Conservation (phyloP, 2,113 vertebrate genomes). For the Nematolebias whitei region DNA sequence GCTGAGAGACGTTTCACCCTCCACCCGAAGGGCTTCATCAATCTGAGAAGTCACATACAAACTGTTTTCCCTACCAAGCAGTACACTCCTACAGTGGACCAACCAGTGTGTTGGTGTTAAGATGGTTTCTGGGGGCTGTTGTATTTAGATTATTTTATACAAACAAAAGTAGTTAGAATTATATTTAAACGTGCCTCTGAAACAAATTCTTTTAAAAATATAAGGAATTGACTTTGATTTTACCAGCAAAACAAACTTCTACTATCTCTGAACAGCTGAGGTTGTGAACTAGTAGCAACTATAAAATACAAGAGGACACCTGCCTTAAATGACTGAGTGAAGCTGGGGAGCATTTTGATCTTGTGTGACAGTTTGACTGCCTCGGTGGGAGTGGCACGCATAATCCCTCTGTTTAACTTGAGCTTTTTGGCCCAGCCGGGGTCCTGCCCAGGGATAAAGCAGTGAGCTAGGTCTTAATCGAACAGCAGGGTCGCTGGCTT, state of each 20-base stretch:
- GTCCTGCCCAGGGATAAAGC: slow-evolving; percentile 86
- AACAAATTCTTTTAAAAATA: slow-evolving; percentile 3
- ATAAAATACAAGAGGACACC: slow-evolving; percentile 80
- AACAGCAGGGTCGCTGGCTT: slow-evolving; percentile 77
- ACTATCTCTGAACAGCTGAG: slow-evolving; percentile 23
- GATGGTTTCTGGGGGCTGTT: no score
- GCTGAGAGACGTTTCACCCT: no score
- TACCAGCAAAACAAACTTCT: slow-evolving; percentile 18
- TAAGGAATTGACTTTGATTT: slow-evolving; percentile 1
- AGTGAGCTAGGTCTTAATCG: slow-evolving; percentile 90
- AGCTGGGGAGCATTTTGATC: slow-evolving; percentile 85
- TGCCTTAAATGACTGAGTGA: slow-evolving; percentile 83
- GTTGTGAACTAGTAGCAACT: slow-evolving; percentile 71
- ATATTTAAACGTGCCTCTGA: not conserved
- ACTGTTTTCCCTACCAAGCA: no score
- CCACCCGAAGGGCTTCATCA: no score
- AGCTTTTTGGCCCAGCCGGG: slow-evolving; percentile 88
- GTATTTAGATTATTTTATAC: not conserved
- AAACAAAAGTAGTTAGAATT: not conserved
- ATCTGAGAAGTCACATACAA: no score
- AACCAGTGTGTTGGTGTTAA: no score
- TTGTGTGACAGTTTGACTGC: slow-evolving; percentile 87
- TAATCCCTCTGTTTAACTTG: slow-evolving; percentile 92
- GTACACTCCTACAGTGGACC: no score
- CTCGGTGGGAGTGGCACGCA: slow-evolving; percentile 85